These are phyloP conservation scores for Hybognathus amarus DNA, from an alignment of 2,797 vertebrate species.

Conservation along the genomic window DNA sequence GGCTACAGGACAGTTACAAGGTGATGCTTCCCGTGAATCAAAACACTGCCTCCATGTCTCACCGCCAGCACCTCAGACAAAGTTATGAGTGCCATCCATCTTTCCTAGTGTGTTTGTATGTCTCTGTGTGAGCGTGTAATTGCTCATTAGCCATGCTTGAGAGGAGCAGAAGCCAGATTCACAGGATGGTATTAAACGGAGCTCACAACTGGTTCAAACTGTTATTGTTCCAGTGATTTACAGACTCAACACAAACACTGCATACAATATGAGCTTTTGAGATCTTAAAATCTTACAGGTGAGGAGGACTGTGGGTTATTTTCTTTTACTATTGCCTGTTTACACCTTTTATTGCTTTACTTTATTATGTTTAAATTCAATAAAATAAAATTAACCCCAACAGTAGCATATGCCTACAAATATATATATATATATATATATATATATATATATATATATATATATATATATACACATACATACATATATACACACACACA, in stretches of 20 bases:
- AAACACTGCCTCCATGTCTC: background rate
- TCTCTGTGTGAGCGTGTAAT: constrained; percentile 40
- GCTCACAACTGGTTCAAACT: constrained; percentile 28
- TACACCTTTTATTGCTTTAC: background rate
- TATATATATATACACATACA: too few relatives aligned
- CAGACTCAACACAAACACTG: background rate
- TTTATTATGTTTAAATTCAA: background rate
- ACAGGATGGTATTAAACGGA: constrained; percentile 35
- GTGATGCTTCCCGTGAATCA: constrained; percentile 44
- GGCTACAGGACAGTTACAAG: constrained; percentile 35
- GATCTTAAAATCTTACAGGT: background rate
- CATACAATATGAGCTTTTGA: constrained; percentile 13
- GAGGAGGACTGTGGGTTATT: background rate
- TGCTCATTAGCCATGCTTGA: constrained; percentile 53
- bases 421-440: too few relatives aligned
- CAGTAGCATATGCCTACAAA: background rate
- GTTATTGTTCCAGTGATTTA: constrained; percentile 29
- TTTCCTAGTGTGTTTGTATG: background rate
- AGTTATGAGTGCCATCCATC: constrained; percentile 51
- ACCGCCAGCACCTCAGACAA: constrained; percentile 31
- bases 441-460: too few relatives aligned
- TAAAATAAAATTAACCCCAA: background rate
- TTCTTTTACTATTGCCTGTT: background rate
- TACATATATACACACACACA: too few relatives aligned
- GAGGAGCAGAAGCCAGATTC: constrained; percentile 33